Conservation (phyloP, 2,113 vertebrate genomes). For the Eulemur macaco region DNA sequence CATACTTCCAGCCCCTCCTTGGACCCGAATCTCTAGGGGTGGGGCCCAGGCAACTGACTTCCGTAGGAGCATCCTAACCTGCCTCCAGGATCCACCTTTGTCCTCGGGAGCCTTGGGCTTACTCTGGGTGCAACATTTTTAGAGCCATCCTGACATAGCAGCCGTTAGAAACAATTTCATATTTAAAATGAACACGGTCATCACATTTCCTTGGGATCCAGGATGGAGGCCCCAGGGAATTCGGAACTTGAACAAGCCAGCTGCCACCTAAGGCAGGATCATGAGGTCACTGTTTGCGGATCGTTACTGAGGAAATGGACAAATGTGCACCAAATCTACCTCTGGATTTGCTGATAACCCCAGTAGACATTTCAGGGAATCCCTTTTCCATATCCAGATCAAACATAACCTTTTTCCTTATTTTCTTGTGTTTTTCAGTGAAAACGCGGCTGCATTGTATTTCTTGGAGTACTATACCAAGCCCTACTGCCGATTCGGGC, state of each 20-base stretch:
- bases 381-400: not conserved
- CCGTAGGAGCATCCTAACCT: not conserved
- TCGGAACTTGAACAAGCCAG: not conserved
- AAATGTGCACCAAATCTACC: not conserved
- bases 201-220: not conserved
- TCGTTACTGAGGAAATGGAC: not conserved
- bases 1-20: not conserved
- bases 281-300: not conserved
- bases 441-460: constrained; percentile 76
- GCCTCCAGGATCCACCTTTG: not conserved
- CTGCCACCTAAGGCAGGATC: not conserved
- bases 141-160: not conserved
- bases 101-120: too few relatives aligned
- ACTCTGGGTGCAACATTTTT: not conserved
- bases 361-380: not conserved
- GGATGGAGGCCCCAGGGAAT: not conserved
- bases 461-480: constrained; percentile 89
- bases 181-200: not conserved
- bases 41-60: not conserved
- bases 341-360: not conserved
- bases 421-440: constrained; percentile 76
- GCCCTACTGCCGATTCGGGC: constrained; percentile 89
- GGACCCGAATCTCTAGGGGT: not conserved
- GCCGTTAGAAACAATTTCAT: not conserved
- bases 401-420: not conserved